These are phyloP conservation scores for Lomographa bimaculata DNA, from an alignment of 2,888 invertebrate genomes.

Conservation along the genomic window DNA sequence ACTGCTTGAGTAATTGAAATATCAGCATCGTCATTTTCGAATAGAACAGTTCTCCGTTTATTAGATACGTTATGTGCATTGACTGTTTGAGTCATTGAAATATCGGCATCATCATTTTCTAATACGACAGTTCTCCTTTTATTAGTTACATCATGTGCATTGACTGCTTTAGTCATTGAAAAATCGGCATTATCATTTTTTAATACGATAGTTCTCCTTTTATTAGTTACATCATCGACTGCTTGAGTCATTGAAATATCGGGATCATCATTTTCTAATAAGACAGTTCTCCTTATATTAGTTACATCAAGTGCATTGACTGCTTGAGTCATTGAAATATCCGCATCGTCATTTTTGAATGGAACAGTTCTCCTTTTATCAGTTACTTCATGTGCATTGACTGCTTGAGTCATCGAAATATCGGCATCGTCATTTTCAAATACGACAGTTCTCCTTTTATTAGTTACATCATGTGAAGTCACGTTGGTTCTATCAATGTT, in stretches of 20 bases:
- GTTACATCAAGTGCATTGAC: constrained; percentile 1
- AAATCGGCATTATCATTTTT: constrained; percentile 18
- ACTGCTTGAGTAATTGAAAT: constrained; percentile 18
- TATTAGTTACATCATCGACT: constrained; percentile 10
- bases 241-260: constrained; percentile 42
- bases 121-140: no score
- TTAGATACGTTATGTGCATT: no score
- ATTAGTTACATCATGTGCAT: no score
- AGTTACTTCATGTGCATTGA: constrained; percentile 23
- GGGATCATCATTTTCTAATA: constrained; percentile 31
- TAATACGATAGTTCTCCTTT: constrained; percentile 12
- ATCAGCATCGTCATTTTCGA: no score
- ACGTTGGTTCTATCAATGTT: no score
- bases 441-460: constrained; percentile 30
- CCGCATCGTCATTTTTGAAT: constrained; percentile 16
- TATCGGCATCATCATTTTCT: no score
- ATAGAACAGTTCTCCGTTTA: no score
- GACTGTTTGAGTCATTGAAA: constrained; percentile 13
- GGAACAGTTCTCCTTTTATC: constrained; percentile 10
- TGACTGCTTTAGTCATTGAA: constrained; percentile 16
- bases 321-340: constrained; percentile 20
- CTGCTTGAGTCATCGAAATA: constrained; percentile 42
- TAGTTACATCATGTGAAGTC: neutral
- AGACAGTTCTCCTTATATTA: constrained; percentile 29
- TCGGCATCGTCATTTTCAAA: constrained; percentile 34